Base-by-base conservation (phyloP, 1,140 invertebrate species). In the Apocrypta bakeri region DNA sequence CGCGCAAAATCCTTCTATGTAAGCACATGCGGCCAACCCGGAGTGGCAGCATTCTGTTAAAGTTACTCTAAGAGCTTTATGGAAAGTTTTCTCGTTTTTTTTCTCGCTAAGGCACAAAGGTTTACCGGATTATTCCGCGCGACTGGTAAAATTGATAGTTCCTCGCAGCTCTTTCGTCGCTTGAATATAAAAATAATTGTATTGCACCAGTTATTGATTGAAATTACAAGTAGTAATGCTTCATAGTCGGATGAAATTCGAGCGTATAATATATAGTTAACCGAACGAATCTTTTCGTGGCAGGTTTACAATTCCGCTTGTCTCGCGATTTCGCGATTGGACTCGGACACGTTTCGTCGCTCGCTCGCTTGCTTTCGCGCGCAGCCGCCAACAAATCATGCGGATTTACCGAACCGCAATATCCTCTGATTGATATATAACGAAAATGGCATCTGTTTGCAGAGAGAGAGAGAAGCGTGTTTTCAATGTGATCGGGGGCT, bases 381-480 rank as follows among this genome's bases (percentile, higher is more conserved):
- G 29, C 42, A 14, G 63, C 63, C 17, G 75, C 27, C 69, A 25
- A 66, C 78, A 83, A 83, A 83, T 78, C 75, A 83, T 24, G 64
- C 21, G 75, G 68, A 83, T 83, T 83, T 79, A 56, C 74, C 75
- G 73, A 72, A 78, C 81, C 75, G 69, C 81, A 83, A 73, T 76
- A 83, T 83, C 56, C 69, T 64, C 33, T 78, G 75, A 83, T 83
- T 83, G 81, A 83, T 83, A 72, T 79, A 83, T 78, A 72, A 83
- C 74, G 81, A 82, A 82, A 77, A 63, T 68, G 64, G 24, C 80
- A 56, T 48, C 31, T 75, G 78, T 80, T 80, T 80, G 78, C 27
- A 14, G 9, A 72, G 48, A 56, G 77, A 8, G 56, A 1, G 56
- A 66, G 63, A 29, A 12, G 2, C 48, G 48, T 21, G 17, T 48